Base-by-base conservation (phyloP, 2,888 invertebrate species). In the Macaria liturata region DNA sequence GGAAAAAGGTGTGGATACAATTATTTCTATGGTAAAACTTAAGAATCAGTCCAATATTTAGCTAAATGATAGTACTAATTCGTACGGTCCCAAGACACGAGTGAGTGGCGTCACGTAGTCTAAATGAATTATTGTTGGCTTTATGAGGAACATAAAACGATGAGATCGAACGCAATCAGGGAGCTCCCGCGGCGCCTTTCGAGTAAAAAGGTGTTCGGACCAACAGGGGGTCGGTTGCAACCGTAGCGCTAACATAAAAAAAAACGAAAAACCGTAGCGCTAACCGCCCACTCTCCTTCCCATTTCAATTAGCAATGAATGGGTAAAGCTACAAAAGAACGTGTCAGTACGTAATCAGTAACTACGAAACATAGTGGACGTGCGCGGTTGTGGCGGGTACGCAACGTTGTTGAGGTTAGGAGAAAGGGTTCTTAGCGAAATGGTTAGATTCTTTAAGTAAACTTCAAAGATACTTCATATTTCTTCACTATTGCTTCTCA, bases 51-150 rank as follows among this genome's bases (percentile, higher is more conserved):
- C 7, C 34, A 37, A 37, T 1, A 37, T 37, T 37, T 37, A 37
- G 7, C 7, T 3, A 37, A 7, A 37, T 6, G 34, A 2, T 1
- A n/a, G 9, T n/a, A 8, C 42, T 20, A 9, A 42, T 42, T 42
- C 42, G 42, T 37, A 37, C 34, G 34, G 82, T 78, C 80, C 84
- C 81, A 85, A 89, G 89, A 87, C 90, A 85, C 88, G 84, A 89
- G 80, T 88, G 88, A 90, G 88, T 89, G 90, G 89, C 91, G 82
- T 90, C 91, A 91, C 90, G 89, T 91, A 84, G 85, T 86, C 88
- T 90, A 91, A 90, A 91, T 91, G 91, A 91, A 90, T 91, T 88
- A 91, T 91, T 90, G 89, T 90, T 88, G 90, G 90, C 88, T 90
- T 91, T 91, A 90, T 90, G 88, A 81, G 80, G 88, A 85, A 85